phyloP scores from a whole-genome alignment of 2,113 vertebrate genomes.

The Mesoclemmys tuberculata region DNA sequence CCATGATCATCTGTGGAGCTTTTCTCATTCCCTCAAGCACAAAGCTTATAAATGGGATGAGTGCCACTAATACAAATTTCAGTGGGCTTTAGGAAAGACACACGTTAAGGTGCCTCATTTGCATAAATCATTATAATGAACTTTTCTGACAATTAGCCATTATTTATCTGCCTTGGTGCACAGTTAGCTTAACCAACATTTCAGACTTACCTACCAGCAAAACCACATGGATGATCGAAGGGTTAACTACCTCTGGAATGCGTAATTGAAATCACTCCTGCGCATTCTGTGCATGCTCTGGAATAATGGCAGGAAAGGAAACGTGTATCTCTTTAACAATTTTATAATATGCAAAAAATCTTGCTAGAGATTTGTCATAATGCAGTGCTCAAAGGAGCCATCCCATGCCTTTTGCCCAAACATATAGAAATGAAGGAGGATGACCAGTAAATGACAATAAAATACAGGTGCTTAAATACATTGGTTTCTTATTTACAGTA shows the following conservation, averaged over 20 bases:
- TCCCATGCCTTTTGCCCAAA: neutral
- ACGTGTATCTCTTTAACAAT: neutral
- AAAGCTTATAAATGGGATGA: slow-evolving; percentile 49
- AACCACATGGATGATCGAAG: neutral
- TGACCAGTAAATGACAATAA: neutral
- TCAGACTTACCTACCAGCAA: slow-evolving; percentile 38
- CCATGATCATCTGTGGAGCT: slow-evolving; percentile 53
- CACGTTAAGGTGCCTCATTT: neutral
- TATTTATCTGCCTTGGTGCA: neutral
- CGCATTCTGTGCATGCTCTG: neutral
- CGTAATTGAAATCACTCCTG: neutral
- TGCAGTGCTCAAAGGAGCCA: neutral
- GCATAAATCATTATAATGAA: neutral
- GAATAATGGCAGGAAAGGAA: neutral
- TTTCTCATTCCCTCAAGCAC: slow-evolving; percentile 49
- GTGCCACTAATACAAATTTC: slow-evolving; percentile 34
- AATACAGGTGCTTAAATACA: neutral
- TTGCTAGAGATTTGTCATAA: neutral
- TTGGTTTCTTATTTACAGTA: neutral
- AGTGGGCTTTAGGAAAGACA: slow-evolving; percentile 38
- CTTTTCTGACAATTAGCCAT: slow-evolving; percentile 14
- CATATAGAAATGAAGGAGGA: neutral
- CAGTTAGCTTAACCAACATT: neutral
- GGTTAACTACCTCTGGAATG: slow-evolving; percentile 2
- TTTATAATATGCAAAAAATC: neutral